phyloP scores from a whole-genome alignment of 2,113 vertebrate genomes.

The Scytalopus superciliaris region DNA sequence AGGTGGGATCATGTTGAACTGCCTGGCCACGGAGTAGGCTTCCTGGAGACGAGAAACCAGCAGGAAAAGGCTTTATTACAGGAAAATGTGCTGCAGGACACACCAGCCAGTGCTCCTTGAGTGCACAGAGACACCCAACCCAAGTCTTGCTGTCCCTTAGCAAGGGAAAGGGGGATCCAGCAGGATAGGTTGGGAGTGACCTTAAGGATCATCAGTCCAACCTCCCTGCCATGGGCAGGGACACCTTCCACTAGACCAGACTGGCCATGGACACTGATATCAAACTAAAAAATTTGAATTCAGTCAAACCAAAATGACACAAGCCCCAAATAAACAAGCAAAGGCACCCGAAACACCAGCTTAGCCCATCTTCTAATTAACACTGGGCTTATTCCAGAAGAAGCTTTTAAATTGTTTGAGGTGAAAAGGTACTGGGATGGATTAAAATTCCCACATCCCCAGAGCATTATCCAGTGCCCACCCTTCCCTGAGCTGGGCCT shows the following conservation, averaged over 20 bases:
- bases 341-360: not conserved
- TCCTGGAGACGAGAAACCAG: constrained; percentile 73
- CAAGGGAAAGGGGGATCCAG: not conserved
- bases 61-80: not conserved
- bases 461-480: not conserved
- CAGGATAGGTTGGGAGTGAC: not conserved
- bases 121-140: fast-evolving
- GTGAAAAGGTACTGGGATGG: not conserved
- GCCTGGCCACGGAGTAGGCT: constrained; percentile 95
- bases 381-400: fast-evolving
- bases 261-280: not conserved
- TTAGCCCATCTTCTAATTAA: fast-evolving
- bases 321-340: fast-evolving
- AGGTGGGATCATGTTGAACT: constrained; percentile 97
- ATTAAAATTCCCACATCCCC: fast-evolving
- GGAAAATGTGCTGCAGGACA: not conserved
- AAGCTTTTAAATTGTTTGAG: fast-evolving
- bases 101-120: fast-evolving
- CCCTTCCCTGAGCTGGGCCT: not conserved
- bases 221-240: fast-evolving
- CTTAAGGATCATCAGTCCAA: fast-evolving
- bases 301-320: not conserved
- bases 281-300: not conserved
- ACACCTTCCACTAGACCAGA: not conserved
- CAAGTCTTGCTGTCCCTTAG: fast-evolving